Conservation (phyloP, 2,113 vertebrate genomes). For the Ceratotherium simum region DNA sequence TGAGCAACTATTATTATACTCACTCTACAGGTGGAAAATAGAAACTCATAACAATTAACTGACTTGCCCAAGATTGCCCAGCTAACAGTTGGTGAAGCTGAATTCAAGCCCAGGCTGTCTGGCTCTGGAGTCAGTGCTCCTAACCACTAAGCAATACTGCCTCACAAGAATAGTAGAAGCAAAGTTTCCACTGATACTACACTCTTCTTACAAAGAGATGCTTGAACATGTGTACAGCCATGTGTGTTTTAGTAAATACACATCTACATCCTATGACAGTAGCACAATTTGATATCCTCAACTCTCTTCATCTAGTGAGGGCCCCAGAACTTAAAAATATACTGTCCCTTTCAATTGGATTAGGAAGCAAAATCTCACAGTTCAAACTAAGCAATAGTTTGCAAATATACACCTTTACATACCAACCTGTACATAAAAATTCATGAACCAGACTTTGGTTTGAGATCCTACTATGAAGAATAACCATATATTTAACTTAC, state of each 20-base stretch:
- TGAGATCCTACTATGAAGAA: neutral
- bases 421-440: neutral
- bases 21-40: neutral
- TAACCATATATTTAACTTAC: neutral
- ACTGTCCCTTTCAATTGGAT: neutral
- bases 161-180: neutral
- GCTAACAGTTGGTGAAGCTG: neutral
- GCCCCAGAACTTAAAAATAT: neutral
- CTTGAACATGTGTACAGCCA: neutral
- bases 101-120: neutral
- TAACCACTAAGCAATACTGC: neutral
- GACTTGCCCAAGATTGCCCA: neutral
- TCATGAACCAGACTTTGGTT: neutral
- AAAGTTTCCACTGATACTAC: neutral
- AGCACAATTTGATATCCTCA: neutral
- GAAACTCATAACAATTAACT: neutral
- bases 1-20: neutral
- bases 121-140: neutral
- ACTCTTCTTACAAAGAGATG: neutral
- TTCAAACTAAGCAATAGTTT: neutral
- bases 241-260: neutral
- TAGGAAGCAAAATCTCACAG: neutral
- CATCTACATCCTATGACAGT: neutral
- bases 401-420: neutral
- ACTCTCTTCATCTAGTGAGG: neutral